Evolutionary conservation across 30 jellyfish, hydroid and myxozoan genomes (phyloP).

Genomic region (Cassiopea xamachana): DNA sequence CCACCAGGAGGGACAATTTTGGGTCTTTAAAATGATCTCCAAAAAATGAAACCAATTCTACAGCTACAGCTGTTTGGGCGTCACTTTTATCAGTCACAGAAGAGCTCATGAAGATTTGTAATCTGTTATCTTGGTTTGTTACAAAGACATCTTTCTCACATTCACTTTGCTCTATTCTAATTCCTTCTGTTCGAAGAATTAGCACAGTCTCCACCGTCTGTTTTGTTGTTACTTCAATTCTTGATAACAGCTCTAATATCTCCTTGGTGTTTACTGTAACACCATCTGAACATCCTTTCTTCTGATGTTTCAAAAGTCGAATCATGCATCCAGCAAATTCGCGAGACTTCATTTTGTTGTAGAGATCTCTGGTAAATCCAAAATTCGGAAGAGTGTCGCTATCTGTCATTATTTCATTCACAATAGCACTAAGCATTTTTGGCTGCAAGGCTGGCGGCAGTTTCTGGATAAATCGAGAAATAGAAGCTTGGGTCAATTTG

Average conservation of each 20-base stretch:
- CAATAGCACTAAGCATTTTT: constrained; percentile 38
- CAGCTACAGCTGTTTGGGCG: constrained; percentile 4
- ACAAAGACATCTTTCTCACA: constrained; percentile 20
- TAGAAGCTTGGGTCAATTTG: background rate
- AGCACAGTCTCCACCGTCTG: constrained; percentile 2
- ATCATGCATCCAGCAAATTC: constrained; percentile 47
- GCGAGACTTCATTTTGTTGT: constrained; percentile 20
- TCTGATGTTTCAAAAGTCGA: constrained; percentile 70
- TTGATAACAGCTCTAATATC: background rate
- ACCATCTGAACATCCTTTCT: background rate
- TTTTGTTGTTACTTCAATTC: background rate
- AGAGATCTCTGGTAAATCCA: constrained; percentile 59
- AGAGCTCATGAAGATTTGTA: background rate
- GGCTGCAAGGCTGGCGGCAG: constrained; percentile 56
- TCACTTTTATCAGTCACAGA: background rate
- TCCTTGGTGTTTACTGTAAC: background rate
- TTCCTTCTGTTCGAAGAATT: background rate
- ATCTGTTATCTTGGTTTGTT: background rate
- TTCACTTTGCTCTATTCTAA: constrained; percentile 29
- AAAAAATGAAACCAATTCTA: background rate
- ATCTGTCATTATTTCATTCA: constrained; percentile 43
- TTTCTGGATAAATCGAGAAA: constrained; percentile 2
- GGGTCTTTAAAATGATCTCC: constrained; percentile 1
- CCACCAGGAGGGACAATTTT: constrained; percentile 5
- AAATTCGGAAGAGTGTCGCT: constrained; percentile 12